A percentile compares a stretch with the other conserved stretches of the same genome.
phyloP scores from a whole-genome alignment of 1,140 invertebrate genomes.

The Pseudoatta argentina region DNA sequence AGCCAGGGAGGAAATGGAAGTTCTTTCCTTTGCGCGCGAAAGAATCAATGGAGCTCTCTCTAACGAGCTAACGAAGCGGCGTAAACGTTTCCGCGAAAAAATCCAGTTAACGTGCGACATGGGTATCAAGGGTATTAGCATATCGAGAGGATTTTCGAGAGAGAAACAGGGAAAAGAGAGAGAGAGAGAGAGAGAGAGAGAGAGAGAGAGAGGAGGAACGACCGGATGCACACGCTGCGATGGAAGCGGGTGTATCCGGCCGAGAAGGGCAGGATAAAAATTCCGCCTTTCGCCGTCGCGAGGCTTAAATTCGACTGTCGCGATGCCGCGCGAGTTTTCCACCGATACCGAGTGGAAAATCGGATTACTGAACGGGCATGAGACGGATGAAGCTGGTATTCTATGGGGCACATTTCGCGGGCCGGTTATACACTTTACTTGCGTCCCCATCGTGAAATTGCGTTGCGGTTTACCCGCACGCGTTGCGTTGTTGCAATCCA shows the following conservation, averaged over 20 bases:
- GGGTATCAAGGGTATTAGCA: constrained; percentile 49
- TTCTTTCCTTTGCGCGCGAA: constrained; percentile 35
- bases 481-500: neutral
- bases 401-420: constrained; percentile 39
- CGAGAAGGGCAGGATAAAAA: constrained; percentile 40
- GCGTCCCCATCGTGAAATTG: constrained; percentile 42
- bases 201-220: neutral
- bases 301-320: constrained; percentile 58
- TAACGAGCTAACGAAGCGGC: constrained; percentile 59
- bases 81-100: constrained; percentile 50
- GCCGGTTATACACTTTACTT: constrained; percentile 28
- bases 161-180: neutral
- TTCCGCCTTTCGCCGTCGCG: constrained; percentile 48
- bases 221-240: constrained; percentile 5
- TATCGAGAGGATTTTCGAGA: constrained; percentile 52
- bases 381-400: constrained; percentile 44
- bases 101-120: constrained; percentile 43
- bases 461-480: neutral
- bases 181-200: neutral
- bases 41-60: constrained; percentile 39
- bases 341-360: constrained; percentile 62
- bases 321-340: constrained; percentile 39
- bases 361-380: constrained; percentile 56
- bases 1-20: constrained; percentile 14
- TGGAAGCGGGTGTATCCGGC: constrained; percentile 25